Conservation (phyloP, 2,797 vertebrate species). For the Synaphobranchus kaupii region DNA sequence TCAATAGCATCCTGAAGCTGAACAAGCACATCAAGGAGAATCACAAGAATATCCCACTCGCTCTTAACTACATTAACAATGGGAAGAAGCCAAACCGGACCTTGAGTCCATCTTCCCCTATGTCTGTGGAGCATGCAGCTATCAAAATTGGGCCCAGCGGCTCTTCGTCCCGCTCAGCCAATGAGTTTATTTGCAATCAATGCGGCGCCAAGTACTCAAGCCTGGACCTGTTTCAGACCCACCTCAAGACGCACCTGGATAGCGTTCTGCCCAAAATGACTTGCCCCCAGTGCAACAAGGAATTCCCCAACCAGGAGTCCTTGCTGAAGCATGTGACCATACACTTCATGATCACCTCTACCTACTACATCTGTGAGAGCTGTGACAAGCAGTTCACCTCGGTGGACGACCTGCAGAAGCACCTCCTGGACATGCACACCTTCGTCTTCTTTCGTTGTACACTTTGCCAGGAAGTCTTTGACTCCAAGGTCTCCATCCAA, state of each 20-base stretch:
- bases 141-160: conserved; percentile 83
- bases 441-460: conserved; percentile 98
- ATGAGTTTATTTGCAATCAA: conserved; percentile 97
- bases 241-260: conserved; percentile 96
- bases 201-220: conserved; percentile 97
- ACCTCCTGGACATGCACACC: conserved; percentile 97
- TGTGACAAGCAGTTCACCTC: conserved; percentile 98
- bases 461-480: conserved; percentile 96
- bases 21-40: conserved; percentile 99
- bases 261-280: conserved; percentile 89
- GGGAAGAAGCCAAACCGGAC: conserved; percentile 91
- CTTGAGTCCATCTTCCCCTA: conserved; percentile 93
- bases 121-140: conserved; percentile 86
- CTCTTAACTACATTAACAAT: conserved; percentile 96
- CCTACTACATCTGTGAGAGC: conserved; percentile 97
- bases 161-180: conserved; percentile 78
- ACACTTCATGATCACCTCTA: conserved; percentile 96
- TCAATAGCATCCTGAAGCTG: conserved; percentile 96
- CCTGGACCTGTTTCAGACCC: conserved; percentile 95
- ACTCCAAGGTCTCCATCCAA: conserved; percentile 97
- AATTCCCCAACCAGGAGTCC: conserved; percentile 96
- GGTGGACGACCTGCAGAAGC: conserved; percentile 95
- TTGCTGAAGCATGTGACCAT: conserved; percentile 94
- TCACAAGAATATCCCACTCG: conserved; percentile 98
- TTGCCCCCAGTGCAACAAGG: conserved; percentile 97